Evolutionary conservation across 1,140 invertebrate genomes (phyloP).

Genomic region (Mactra quadrangularis): DNA sequence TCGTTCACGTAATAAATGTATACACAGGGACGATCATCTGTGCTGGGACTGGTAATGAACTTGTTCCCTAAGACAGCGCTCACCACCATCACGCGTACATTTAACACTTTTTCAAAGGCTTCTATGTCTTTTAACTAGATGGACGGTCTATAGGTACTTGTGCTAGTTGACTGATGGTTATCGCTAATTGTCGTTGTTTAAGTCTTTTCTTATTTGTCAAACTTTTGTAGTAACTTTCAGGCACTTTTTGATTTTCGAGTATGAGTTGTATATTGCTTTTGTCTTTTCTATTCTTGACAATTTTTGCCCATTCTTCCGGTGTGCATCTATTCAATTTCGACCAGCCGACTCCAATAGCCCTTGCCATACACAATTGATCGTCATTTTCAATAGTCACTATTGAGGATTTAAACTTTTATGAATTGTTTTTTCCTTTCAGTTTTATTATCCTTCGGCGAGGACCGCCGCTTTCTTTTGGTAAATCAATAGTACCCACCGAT

Average conservation of each 20-base stretch:
- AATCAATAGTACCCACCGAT: conserved; percentile 5
- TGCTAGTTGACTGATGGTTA: background rate
- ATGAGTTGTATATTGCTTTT: conserved; percentile 28
- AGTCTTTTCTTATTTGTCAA: background rate
- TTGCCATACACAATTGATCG: conserved; percentile 34
- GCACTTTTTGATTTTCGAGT: conserved; percentile 5
- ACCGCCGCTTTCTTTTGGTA: conserved; percentile 17
- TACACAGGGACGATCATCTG: conserved; percentile 16
- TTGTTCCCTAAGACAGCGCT: conserved; percentile 7
- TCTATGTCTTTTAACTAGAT: background rate
- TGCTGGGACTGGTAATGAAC: conserved; percentile 10
- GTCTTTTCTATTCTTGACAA: conserved; percentile 1
- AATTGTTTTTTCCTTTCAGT: conserved; percentile 2
- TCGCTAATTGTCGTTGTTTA: conserved; percentile 9
- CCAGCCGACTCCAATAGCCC: conserved; percentile 20
- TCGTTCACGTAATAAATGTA: conserved; percentile 31
- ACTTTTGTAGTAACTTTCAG: conserved; percentile 10
- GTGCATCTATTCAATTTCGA: background rate
- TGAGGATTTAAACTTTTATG: conserved; percentile 39
- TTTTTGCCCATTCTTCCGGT: conserved; percentile 2
- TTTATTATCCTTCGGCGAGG: background rate
- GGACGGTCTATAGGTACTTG: conserved; percentile 20
- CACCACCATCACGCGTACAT: conserved; percentile 25
- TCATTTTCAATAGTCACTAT: conserved; percentile 47
- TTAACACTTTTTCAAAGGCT: conserved; percentile 16